Evolutionary conservation across 2,113 vertebrate genomes (phyloP).

Genomic region (Rhegmatorhina hoffmannsi): DNA sequence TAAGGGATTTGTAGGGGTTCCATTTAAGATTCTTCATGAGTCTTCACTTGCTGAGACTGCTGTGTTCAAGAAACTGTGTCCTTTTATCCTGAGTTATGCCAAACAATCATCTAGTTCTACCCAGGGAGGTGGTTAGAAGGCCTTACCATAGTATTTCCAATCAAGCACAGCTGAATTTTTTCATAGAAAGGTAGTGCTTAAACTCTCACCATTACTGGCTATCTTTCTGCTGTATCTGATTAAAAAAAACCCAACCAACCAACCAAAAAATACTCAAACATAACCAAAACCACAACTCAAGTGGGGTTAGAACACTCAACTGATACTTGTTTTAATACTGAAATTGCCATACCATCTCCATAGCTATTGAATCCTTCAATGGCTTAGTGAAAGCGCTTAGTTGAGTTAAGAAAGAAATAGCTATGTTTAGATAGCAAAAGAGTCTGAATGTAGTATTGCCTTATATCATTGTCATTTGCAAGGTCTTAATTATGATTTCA

Average conservation of each 20-base stretch:
- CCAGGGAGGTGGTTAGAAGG: background rate
- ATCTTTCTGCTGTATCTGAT: background rate
- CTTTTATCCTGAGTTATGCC: background rate
- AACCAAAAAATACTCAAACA: too few species aligned
- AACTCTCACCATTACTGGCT: background rate
- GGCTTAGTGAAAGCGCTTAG: background rate
- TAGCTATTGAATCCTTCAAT: background rate
- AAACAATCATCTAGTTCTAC: background rate
- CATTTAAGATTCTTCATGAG: background rate
- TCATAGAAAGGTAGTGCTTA: background rate
- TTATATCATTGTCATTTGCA: background rate
- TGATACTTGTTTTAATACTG: background rate
- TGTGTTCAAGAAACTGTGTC: background rate
- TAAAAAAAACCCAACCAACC: background rate
- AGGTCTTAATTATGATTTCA: background rate
- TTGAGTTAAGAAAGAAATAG: background rate
- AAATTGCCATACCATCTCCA: background rate
- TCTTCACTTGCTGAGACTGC: background rate
- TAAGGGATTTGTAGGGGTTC: background rate
- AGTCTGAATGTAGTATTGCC: background rate
- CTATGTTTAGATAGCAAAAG: background rate
- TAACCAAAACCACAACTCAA: background rate
- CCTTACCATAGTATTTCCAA: background rate
- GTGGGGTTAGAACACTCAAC: background rate
- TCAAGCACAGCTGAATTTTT: background rate